phyloP scores from a whole-genome alignment of 2,113 vertebrate genomes.

The Notarius lentiginosus region DNA sequence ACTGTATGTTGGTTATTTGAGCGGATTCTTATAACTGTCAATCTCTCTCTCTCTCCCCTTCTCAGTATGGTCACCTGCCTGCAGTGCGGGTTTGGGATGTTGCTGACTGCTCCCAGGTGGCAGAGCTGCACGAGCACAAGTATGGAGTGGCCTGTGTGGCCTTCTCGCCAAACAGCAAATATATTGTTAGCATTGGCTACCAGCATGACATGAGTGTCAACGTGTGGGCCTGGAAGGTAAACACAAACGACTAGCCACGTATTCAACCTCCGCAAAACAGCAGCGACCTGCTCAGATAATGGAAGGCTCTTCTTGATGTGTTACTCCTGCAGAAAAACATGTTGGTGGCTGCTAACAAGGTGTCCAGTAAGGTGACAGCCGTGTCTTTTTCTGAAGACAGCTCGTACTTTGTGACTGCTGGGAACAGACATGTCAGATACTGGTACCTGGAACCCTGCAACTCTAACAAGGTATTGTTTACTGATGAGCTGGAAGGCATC shows the following conservation, averaged over 20 bases:
- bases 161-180: conserved; percentile 93
- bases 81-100: conserved; percentile 95
- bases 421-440: conserved; percentile 96
- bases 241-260: conserved; percentile 21
- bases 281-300: background rate
- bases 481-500: background rate
- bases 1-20: background rate
- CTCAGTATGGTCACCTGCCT: conserved; percentile 91
- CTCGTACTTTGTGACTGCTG: conserved; percentile 96
- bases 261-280: background rate
- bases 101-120: conserved; percentile 81
- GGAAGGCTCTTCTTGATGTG: background rate
- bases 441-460: conserved; percentile 97
- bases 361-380: conserved; percentile 93
- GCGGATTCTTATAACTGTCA: background rate
- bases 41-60: background rate
- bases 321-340: conserved; percentile 83
- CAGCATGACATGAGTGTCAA: conserved; percentile 99
- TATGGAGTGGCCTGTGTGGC: conserved; percentile 92
- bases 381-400: conserved; percentile 97
- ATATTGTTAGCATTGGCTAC: conserved; percentile 95
- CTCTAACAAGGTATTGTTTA: conserved; percentile 85
- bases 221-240: conserved; percentile 98
- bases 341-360: conserved; percentile 94
- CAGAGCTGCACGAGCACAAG: conserved; percentile 93